Conservation (phyloP, 2,888 invertebrate genomes). For the Mimumesa dahlbomi region DNA sequence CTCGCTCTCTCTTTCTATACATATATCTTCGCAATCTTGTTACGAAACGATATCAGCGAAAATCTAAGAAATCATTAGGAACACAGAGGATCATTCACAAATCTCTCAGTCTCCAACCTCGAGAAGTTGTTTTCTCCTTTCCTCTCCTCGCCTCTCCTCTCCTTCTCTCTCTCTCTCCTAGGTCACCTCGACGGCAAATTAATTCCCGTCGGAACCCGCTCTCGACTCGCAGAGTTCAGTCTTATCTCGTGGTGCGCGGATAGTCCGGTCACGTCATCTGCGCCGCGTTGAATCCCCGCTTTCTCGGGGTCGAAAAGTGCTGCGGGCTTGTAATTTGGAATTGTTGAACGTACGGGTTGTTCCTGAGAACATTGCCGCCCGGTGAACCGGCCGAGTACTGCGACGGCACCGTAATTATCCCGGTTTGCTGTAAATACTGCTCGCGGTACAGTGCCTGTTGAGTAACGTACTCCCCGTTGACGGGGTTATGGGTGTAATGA, state of each 20-base stretch:
- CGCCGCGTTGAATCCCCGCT: constrained; percentile 72
- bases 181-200: neutral
- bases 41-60: constrained; percentile 11
- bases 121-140: constrained; percentile 9
- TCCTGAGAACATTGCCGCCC: constrained; percentile 67
- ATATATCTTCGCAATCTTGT: too few relatives aligned
- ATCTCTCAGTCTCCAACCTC: constrained; percentile 46
- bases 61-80: constrained; percentile 51
- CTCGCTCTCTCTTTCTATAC: too few relatives aligned
- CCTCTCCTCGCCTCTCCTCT: constrained; percentile 6
- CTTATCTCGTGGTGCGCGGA: constrained; percentile 74
- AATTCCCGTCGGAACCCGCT: neutral
- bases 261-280: constrained; percentile 76
- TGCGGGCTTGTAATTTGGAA: constrained; percentile 73
- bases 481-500: constrained; percentile 56
- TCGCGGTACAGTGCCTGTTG: constrained; percentile 73
- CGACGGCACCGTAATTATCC: constrained; percentile 69
- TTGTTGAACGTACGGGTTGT: constrained; percentile 75
- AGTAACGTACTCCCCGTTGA: constrained; percentile 73
- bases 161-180: neutral
- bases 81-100: constrained; percentile 45
- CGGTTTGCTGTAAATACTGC: constrained; percentile 75
- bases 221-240: constrained; percentile 64
- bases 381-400: constrained; percentile 68
- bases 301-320: constrained; percentile 69